These are phyloP conservation scores for Rhorus exstirpatorius DNA, from an alignment of 2,888 invertebrate genomes.

Conservation along the genomic window DNA sequence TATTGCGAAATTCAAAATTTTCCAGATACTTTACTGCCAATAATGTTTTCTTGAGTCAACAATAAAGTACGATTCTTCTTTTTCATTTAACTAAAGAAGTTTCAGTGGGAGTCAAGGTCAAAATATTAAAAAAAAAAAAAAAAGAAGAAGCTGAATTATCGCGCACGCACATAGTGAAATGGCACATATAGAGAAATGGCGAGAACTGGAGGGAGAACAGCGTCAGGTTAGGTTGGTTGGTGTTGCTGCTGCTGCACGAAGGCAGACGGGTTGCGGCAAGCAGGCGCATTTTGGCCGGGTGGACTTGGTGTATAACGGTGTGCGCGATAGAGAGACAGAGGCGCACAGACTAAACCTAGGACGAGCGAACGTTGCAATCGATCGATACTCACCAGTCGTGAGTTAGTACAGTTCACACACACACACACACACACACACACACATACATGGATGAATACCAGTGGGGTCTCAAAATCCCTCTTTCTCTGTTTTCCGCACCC, in stretches of 20 bases:
- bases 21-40: too few relatives aligned
- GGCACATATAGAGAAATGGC: conserved; percentile 32
- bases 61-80: too few relatives aligned
- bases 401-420: conserved; percentile 72
- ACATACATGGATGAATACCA: conserved; percentile 66
- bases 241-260: conserved; percentile 71
- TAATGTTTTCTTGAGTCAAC: too few relatives aligned
- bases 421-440: conserved; percentile 54
- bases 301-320: conserved; percentile 67
- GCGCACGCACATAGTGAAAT: conserved; percentile 1
- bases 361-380: conserved; percentile 79
- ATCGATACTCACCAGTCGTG: conserved; percentile 78
- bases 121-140: not conserved
- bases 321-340: conserved; percentile 61
- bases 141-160: not conserved
- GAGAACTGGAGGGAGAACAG: conserved; percentile 55
- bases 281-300: conserved; percentile 74
- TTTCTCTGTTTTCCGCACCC: conserved; percentile 57
- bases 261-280: conserved; percentile 78
- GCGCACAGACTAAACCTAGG: conserved; percentile 56
- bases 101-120: too few relatives aligned
- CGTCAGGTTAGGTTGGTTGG: conserved; percentile 59
- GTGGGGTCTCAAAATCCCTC: conserved; percentile 54
- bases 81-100: too few relatives aligned
- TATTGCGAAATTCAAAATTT: too few relatives aligned